Evolutionary conservation across 2,888 invertebrate genomes (phyloP).

Genomic region (Nymphalis urticae): DNA sequence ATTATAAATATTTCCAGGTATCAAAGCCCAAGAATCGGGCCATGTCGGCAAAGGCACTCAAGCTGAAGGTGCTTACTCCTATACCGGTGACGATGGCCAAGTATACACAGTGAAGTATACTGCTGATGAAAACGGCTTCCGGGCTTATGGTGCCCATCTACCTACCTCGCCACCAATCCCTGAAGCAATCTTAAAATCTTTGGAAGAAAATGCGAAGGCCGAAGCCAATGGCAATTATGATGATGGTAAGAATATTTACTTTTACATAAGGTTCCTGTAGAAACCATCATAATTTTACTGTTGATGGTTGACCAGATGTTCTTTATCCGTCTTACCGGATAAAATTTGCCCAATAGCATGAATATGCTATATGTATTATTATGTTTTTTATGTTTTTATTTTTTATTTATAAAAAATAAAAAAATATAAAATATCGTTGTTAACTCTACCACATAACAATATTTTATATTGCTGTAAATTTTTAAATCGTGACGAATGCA

Average conservation of each 20-base stretch:
- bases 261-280: not conserved
- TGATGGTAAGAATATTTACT: slow-evolving; percentile 60
- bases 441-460: no score
- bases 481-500: no score
- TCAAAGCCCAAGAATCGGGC: slow-evolving; percentile 76
- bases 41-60: slow-evolving; percentile 60
- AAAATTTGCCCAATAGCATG: no score
- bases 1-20: slow-evolving; percentile 53
- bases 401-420: no score
- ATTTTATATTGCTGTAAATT: no score
- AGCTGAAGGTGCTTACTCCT: slow-evolving; percentile 80
- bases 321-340: no score
- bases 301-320: no score
- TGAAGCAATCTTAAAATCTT: slow-evolving; percentile 74
- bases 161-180: slow-evolving; percentile 83
- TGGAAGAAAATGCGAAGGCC: slow-evolving; percentile 74
- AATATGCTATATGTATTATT: no score
- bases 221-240: slow-evolving; percentile 76
- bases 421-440: no score
- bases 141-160: slow-evolving; percentile 78
- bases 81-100: slow-evolving; percentile 81
- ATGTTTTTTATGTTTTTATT: no score
- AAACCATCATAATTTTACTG: no score
- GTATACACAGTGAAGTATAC: slow-evolving; percentile 78
- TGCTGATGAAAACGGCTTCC: slow-evolving; percentile 82